Evolutionary conservation across 2,113 vertebrate species (phyloP), one percentile per base, ranked within the genome.

Genomic region (Dasypus novemcinctus): DNA sequence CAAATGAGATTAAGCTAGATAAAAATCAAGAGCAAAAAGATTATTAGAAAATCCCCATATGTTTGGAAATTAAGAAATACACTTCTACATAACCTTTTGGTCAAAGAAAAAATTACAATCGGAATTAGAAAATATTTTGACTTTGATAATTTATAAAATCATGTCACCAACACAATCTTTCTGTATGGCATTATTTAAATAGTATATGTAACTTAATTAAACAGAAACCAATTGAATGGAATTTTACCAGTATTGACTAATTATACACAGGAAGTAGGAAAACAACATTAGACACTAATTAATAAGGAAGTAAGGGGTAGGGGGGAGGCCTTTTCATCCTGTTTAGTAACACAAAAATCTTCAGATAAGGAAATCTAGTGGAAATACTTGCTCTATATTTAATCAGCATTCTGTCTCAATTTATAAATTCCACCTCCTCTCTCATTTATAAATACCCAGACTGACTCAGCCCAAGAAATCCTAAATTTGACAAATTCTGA

Each of bases 361-460:
- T 46, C 90, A 87, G 68, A 74, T 91, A 95, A 95, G 33, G 80
- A 81, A 81, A 78, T 61, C 46, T 14, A 88, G 78, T 88, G 88
- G 82, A 80, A 95, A 95, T 78, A 87, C 57, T 87, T 82, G 86
- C 74, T 85, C 91, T 96, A 66, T 93, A 95, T 95, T 95, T 97
- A 97, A 95, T 95, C 91, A 93, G 89, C 46, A 78, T 95, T 92
- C 94, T 94, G 49, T 85, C 82, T 95, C 87, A 95, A 94, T 76
- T 96, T 96, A 97, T 96, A 97, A 94, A 92, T 82, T 87, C 91
- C 33, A 0, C 93, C 91, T 96, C 94, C 87, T 96, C 91, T 89
- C 68, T 93, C 69, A 18, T 76, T 96, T 96, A 96, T 95, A 97
- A 97, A 97, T 97, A 97, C 29, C 74, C 36, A 96, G 88, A 93